These are phyloP conservation scores for Drosophila incognita DNA, from an alignment of 2,888 invertebrate genomes.

Conservation along the genomic window DNA sequence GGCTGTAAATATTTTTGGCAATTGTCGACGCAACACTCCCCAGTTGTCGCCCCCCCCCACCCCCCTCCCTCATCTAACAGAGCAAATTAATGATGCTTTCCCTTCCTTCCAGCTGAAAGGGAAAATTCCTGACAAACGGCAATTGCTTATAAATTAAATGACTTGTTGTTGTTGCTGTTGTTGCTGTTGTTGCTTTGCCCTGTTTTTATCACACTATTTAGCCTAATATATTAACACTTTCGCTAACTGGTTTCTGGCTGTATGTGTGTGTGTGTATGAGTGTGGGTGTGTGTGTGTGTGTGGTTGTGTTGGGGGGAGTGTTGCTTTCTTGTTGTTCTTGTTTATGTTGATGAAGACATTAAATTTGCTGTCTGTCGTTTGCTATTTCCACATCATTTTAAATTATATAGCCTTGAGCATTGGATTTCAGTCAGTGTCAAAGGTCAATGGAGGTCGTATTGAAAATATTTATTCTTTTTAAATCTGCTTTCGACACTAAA, in stretches of 20 bases:
- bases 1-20: slow-evolving; percentile 80
- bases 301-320: background rate
- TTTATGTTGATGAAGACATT: slow-evolving; percentile 56
- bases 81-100: slow-evolving; percentile 77
- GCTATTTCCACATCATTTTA: slow-evolving; percentile 36
- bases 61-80: slow-evolving; percentile 21
- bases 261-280: background rate
- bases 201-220: slow-evolving; percentile 75
- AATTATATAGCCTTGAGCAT: slow-evolving; percentile 14
- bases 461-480: background rate
- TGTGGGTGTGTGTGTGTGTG: slow-evolving; percentile 4
- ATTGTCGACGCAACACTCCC: slow-evolving; percentile 58
- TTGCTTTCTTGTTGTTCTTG: slow-evolving; percentile 6
- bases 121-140: slow-evolving; percentile 58
- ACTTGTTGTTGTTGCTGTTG: slow-evolving; percentile 52
- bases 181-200: slow-evolving; percentile 41
- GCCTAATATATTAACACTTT: slow-evolving; percentile 74
- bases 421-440: background rate
- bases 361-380: slow-evolving; percentile 37
- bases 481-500: background rate
- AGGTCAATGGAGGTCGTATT: slow-evolving; percentile 28
- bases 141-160: slow-evolving; percentile 77
- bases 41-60: background rate
- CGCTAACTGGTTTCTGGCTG: slow-evolving; percentile 38
- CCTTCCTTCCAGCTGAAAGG: slow-evolving; percentile 55